Base-by-base conservation (phyloP, 2,113 vertebrate species). In the Cisticola juncidis region DNA sequence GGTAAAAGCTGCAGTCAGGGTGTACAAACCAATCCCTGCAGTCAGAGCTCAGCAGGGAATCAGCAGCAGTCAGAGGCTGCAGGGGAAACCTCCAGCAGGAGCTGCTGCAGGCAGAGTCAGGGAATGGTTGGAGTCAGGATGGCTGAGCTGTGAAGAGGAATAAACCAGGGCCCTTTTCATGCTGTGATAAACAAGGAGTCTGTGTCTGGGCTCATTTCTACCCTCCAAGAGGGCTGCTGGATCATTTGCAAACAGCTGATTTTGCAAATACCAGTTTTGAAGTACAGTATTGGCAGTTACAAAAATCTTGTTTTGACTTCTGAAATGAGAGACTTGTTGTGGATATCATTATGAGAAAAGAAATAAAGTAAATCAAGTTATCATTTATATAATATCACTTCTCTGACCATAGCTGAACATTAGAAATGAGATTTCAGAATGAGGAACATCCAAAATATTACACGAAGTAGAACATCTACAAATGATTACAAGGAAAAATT, bases 401-500 rank as follows among this genome's bases (percentile, higher is more conserved):
- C 35, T 95, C n/a, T 95, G 83, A 81, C 92, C 56, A 51, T 7
- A 95, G 76, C 28, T 40, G n/a, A 57, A 73, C 42, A 68, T 90
- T 81, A 88, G 88, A 82, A 95, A 93, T 50, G 45, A 79, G 94
- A 65, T 76, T 95, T 81, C 24, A 36, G 57, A 61, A 80, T 70
- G 91, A 81, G 82, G 57, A 73, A 26, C 54, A 88, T 77, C 76
- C 50, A 56, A 92, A 90, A 82, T 35, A 82, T 24, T 69, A 79
- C 36, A 40, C 24, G 36, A 79, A 80, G 11, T 72, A 66, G 88
- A 95, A 86, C 68, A 74, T 90, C 86, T 95, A 95, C 76, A 92
- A 94, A 81, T 94, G 31, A 92, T 83, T 94, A 92, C 83, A 91
- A 58, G 83, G 69, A 94, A 95, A 94, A 94, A 57, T 20, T 91